A percentile compares a stretch with the other conserved stretches of the same genome.
phyloP scores from a whole-genome alignment of 2,888 invertebrate species.

The Zeuzera pyrina region DNA sequence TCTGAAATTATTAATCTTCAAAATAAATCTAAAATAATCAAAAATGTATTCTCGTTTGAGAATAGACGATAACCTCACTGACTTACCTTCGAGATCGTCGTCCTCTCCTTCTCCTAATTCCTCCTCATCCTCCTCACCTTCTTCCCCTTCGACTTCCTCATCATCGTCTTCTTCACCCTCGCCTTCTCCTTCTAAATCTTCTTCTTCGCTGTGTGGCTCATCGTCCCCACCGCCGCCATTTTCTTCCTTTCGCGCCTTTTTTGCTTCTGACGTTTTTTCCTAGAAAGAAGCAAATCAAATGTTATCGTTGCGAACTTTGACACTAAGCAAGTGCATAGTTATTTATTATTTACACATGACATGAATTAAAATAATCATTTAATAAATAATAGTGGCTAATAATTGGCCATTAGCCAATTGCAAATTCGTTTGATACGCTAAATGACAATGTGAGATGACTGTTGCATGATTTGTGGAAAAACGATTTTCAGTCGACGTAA shows the following conservation, averaged over 20 bases:
- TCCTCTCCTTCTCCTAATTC: slow-evolving; percentile 76
- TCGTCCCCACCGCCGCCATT: slow-evolving; percentile 79
- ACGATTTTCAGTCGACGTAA: slow-evolving; percentile 37
- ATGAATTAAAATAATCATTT: slow-evolving; percentile 28
- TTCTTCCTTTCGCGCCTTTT: slow-evolving; percentile 86
- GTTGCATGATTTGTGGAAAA: slow-evolving; percentile 30
- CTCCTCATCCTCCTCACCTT: slow-evolving; percentile 76
- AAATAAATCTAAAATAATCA: too few species aligned
- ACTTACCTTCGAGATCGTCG: slow-evolving; percentile 77
- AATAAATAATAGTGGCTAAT: slow-evolving; percentile 29
- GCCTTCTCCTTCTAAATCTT: slow-evolving; percentile 76
- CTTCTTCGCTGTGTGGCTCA: slow-evolving; percentile 76
- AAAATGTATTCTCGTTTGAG: too few species aligned
- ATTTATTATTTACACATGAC: slow-evolving; percentile 1
- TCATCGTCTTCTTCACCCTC: slow-evolving; percentile 76
- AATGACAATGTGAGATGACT: slow-evolving; percentile 10
- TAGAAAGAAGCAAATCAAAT: slow-evolving; percentile 29
- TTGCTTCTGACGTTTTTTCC: slow-evolving; percentile 83
- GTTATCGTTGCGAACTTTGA: neutral
- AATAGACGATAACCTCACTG: too few species aligned
- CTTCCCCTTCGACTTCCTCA: slow-evolving; percentile 75
- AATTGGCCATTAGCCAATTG: slow-evolving; percentile 47
- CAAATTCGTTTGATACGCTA: slow-evolving; percentile 3
- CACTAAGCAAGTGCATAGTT: neutral
- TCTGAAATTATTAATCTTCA: too few species aligned